Evolutionary conservation across 2,797 vertebrate species (phyloP).

Genomic region (Catamblyrhynchus diadema): DNA sequence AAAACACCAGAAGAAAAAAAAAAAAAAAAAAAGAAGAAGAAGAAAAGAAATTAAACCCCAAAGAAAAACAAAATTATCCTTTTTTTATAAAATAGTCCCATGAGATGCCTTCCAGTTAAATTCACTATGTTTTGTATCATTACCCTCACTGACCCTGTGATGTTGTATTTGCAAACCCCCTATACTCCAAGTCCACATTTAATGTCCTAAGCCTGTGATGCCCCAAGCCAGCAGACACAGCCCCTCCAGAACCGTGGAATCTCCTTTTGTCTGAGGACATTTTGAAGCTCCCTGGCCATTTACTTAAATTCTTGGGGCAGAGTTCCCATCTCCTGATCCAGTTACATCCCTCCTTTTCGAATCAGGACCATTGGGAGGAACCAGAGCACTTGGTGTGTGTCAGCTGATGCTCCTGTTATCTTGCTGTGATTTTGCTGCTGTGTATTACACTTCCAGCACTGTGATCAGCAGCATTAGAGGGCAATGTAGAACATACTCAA

Average conservation of each 20-base stretch:
- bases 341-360: not conserved
- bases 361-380: not conserved
- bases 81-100: not conserved
- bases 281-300: not conserved
- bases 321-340: not conserved
- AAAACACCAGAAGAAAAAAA: not conserved
- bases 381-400: not conserved
- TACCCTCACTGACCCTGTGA: not conserved
- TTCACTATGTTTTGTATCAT: not conserved
- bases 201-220: not conserved
- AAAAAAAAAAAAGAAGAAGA: too few relatives aligned
- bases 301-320: not conserved
- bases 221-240: rapidly evolving
- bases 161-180: not conserved
- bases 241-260: not conserved
- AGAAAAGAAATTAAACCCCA: not conserved
- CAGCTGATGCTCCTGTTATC: not conserved
- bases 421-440: not conserved
- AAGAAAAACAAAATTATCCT: not conserved
- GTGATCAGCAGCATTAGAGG: not conserved
- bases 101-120: not conserved
- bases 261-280: not conserved
- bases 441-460: not conserved
- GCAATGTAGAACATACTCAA: not conserved
- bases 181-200: not conserved